phyloP scores from a whole-genome alignment of 2,888 invertebrate genomes.

The Cotesia congregata region DNA sequence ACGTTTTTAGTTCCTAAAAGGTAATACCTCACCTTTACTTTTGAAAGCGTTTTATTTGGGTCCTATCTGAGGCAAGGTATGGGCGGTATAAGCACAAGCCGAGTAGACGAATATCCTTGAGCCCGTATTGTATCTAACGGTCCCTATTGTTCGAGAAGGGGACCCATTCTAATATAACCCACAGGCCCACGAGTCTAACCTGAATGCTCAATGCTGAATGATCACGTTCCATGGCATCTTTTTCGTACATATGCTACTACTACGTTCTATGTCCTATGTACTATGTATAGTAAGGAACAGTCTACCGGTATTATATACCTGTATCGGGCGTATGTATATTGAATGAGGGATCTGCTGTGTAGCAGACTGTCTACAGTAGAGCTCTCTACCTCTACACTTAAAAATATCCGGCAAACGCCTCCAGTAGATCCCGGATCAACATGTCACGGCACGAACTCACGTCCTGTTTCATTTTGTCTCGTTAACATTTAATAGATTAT shows the following conservation, averaged over 20 bases:
- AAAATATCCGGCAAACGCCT: constrained; percentile 34
- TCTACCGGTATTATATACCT: background rate
- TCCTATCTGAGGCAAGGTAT: background rate
- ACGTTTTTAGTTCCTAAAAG: background rate
- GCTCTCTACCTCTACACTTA: background rate
- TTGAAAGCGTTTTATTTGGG: background rate
- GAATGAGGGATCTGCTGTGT: background rate
- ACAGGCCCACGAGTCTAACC: constrained; percentile 10
- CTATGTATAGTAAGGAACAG: constrained; percentile 5
- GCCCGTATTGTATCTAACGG: constrained; percentile 46
- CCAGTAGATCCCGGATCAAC: constrained; percentile 36
- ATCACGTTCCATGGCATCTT: constrained; percentile 27
- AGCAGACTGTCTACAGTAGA: background rate
- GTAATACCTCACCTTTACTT: background rate
- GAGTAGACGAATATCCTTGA: constrained; percentile 33
- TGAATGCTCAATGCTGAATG: constrained; percentile 4
- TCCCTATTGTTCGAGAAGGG: constrained; percentile 47
- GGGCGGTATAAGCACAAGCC: background rate
- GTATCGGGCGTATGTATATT: constrained; percentile 9
- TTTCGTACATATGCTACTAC: background rate
- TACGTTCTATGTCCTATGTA: background rate
- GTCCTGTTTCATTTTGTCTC: constrained; percentile 24
- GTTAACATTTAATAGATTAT: constrained; percentile 19
- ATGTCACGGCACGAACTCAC: constrained; percentile 38
- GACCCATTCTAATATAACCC: constrained; percentile 1